These are phyloP conservation scores for Hafferia zeledoni DNA, from an alignment of 2,797 vertebrate genomes.

Conservation along the genomic window DNA sequence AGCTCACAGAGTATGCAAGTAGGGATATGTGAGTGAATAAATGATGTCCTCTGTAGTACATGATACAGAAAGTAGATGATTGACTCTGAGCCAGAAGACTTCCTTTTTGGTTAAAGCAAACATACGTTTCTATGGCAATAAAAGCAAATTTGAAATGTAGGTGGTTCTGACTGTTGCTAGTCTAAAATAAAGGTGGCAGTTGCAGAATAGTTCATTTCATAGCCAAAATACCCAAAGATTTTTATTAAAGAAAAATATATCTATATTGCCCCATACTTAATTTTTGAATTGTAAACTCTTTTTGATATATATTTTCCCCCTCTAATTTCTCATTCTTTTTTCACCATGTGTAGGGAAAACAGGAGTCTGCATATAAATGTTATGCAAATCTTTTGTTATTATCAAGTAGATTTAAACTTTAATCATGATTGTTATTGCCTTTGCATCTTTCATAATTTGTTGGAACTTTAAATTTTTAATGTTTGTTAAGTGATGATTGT, in stretches of 20 bases:
- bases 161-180: conserved; percentile 56
- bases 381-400: background rate
- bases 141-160: conserved; percentile 55
- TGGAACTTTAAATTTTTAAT: background rate
- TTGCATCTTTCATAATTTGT: background rate
- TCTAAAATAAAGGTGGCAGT: conserved; percentile 40
- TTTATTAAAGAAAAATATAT: background rate
- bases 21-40: background rate
- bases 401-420: background rate
- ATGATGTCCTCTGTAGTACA: background rate
- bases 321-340: background rate
- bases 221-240: background rate
- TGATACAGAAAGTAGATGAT: background rate
- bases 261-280: background rate
- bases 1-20: background rate
- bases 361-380: background rate
- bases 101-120: conserved; percentile 50
- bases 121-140: conserved; percentile 60
- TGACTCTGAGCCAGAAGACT: background rate
- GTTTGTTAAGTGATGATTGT: background rate
- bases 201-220: conserved; percentile 18
- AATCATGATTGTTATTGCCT: background rate
- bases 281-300: background rate
- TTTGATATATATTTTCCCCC: background rate
- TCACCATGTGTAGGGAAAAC: background rate